Percentiles rank a stretch among this genome's conserved stretches.
Conservation (phyloP, 2,888 invertebrate species). For the Cynaeus angustus region DNA sequence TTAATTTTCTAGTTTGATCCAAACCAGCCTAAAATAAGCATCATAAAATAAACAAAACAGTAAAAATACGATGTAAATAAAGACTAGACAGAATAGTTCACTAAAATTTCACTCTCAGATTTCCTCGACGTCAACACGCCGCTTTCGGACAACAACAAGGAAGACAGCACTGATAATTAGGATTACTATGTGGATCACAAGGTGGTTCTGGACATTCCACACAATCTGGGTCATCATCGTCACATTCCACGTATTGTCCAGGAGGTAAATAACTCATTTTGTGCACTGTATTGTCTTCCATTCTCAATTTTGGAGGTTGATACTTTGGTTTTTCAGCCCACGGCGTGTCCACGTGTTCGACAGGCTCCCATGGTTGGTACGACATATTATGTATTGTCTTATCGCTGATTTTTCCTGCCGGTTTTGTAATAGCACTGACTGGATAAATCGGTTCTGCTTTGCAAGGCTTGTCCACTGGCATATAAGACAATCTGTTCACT, state of each 20-base stretch:
- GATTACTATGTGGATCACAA: slow-evolving; percentile 56
- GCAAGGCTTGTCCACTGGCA: slow-evolving; percentile 69
- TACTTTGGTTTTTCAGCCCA: slow-evolving; percentile 70
- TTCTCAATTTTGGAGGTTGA: slow-evolving; percentile 68
- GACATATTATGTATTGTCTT: slow-evolving; percentile 71
- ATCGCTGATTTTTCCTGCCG: slow-evolving; percentile 66
- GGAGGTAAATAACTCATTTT: slow-evolving; percentile 77
- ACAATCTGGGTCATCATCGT: slow-evolving; percentile 74
- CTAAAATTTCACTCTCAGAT: slow-evolving; percentile 23
- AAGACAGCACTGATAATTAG: slow-evolving; percentile 60
- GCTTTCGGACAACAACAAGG: slow-evolving; percentile 70
- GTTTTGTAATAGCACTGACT: slow-evolving; percentile 60
- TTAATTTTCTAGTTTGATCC: neutral
- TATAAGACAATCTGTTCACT: slow-evolving; percentile 75
- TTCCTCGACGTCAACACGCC: slow-evolving; percentile 62
- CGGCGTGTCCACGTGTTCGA: slow-evolving; percentile 68
- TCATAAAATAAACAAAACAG: neutral
- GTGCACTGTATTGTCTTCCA: slow-evolving; percentile 77
- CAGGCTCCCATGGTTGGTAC: slow-evolving; percentile 71
- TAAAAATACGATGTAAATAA: slow-evolving; percentile 8
- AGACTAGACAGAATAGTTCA: slow-evolving; percentile 1
- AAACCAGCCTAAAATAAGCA: neutral
- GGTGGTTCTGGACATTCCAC: slow-evolving; percentile 68
- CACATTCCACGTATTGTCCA: slow-evolving; percentile 75
- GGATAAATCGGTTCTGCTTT: slow-evolving; percentile 65